A percentile compares a stretch with the other conserved stretches of the same genome.
Conservation (phyloP, 2,888 invertebrate species). For the Noctua janthe region DNA sequence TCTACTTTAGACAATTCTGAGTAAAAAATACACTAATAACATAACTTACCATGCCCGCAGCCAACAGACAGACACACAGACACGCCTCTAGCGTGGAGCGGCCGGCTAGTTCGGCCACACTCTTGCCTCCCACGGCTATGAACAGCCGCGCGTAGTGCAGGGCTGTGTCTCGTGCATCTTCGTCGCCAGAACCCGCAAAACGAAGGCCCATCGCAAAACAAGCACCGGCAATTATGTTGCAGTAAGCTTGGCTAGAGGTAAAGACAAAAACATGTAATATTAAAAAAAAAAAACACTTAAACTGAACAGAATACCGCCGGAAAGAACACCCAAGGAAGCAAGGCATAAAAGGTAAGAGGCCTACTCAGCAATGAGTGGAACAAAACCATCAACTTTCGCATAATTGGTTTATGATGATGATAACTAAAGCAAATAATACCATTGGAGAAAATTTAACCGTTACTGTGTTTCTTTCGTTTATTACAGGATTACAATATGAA, state of each 20-base stretch:
- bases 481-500: background rate
- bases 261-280: background rate
- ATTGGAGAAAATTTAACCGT: no score
- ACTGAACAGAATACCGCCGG: background rate
- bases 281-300: background rate
- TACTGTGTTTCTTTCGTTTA: background rate
- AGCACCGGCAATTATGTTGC: constrained; percentile 98
- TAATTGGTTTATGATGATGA: background rate
- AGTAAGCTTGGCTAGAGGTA: constrained; percentile 96
- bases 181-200: constrained; percentile 97
- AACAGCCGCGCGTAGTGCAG: constrained; percentile 93
- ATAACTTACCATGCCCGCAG: constrained; percentile 93
- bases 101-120: constrained; percentile 96
- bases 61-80: constrained; percentile 95
- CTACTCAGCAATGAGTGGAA: no score
- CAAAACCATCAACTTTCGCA: no score
- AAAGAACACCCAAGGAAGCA: background rate
- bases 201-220: constrained; percentile 98
- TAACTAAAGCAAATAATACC: background rate
- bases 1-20: no score
- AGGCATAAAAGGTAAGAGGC: background rate
- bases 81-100: constrained; percentile 97
- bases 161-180: constrained; percentile 94
- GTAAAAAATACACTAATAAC: background rate
- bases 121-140: constrained; percentile 92